Evolutionary conservation across 2,888 invertebrate genomes (phyloP).

Genomic region (Dasysyrphus albostriatus): DNA sequence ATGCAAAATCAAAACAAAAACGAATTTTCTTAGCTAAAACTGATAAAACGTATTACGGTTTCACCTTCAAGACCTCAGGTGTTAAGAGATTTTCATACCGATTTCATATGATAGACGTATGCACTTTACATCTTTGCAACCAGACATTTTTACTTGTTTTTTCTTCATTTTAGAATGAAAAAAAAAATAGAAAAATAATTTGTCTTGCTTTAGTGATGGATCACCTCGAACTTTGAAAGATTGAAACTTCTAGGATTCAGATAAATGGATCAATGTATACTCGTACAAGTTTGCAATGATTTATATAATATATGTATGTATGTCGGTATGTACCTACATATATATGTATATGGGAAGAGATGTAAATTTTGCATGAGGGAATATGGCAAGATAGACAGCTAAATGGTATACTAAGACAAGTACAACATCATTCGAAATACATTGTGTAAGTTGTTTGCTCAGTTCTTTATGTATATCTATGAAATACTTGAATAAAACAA

Average conservation of each 20-base stretch:
- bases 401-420: background rate
- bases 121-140: slow-evolving; percentile 54
- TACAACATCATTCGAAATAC: background rate
- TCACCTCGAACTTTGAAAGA: slow-evolving; percentile 58
- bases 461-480: background rate
- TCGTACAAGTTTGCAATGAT: slow-evolving; percentile 55
- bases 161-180: background rate
- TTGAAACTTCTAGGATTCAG: slow-evolving; percentile 55
- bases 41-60: slow-evolving; percentile 43
- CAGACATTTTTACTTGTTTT: background rate
- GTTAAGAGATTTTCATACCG: slow-evolving; percentile 49
- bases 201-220: slow-evolving; percentile 62
- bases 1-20: slow-evolving; percentile 17
- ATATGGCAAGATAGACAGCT: background rate
- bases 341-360: background rate
- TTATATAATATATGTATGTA: slow-evolving; percentile 20
- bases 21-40: background rate
- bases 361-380: background rate
- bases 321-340: too few species aligned
- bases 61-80: slow-evolving; percentile 40
- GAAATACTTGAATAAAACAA: background rate
- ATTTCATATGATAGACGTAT: slow-evolving; percentile 53
- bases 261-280: slow-evolving; percentile 66
- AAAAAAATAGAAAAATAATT: slow-evolving; percentile 33
- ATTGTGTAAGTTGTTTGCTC: background rate